phyloP scores from a whole-genome alignment of 2,113 vertebrate genomes.

The Pao palembangensis region DNA sequence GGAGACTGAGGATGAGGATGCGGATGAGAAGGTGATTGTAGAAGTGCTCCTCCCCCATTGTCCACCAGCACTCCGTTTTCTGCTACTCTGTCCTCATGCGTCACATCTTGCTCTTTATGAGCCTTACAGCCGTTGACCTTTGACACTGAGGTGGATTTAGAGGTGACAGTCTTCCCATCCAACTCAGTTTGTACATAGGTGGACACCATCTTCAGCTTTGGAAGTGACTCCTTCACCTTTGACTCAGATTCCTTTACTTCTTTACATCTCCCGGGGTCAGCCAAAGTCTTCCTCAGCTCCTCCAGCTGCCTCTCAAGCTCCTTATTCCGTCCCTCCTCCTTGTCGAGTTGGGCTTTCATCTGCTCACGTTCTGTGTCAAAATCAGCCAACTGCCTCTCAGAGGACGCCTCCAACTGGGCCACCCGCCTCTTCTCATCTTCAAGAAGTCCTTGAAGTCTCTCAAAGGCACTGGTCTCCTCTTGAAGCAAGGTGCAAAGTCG shows the following conservation, averaged over 20 bases:
- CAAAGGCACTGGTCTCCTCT: slow-evolving; percentile 74
- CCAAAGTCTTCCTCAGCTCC: slow-evolving; percentile 75
- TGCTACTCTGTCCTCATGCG: slow-evolving; percentile 42
- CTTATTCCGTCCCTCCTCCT: slow-evolving; percentile 83
- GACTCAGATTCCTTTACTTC: slow-evolving; percentile 32
- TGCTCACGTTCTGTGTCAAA: slow-evolving; percentile 88
- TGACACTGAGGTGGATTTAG: slow-evolving; percentile 55
- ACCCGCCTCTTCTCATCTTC: slow-evolving; percentile 78
- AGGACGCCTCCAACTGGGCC: slow-evolving; percentile 81
- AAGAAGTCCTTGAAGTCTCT: slow-evolving; percentile 78
- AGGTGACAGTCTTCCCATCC: slow-evolving; percentile 55
- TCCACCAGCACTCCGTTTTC: slow-evolving; percentile 70
- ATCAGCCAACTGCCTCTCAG: slow-evolving; percentile 85
- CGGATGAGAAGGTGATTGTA: slow-evolving; percentile 64
- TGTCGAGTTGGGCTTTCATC: slow-evolving; percentile 80
- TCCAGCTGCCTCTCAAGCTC: slow-evolving; percentile 85
- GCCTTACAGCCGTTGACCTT: slow-evolving; percentile 83
- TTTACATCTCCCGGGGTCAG: slow-evolving; percentile 31
- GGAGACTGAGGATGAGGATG: slow-evolving; percentile 74
- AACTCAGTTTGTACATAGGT: slow-evolving; percentile 81
- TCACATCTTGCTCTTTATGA: slow-evolving; percentile 61
- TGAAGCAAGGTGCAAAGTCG: slow-evolving; percentile 81
- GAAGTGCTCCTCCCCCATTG: slow-evolving; percentile 69
- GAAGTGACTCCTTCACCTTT: slow-evolving; percentile 40
- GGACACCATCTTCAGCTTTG: slow-evolving; percentile 42